These are phyloP conservation scores for Hoplostethus mediterraneus DNA, from an alignment of 2,797 vertebrate genomes.

Conservation along the genomic window DNA sequence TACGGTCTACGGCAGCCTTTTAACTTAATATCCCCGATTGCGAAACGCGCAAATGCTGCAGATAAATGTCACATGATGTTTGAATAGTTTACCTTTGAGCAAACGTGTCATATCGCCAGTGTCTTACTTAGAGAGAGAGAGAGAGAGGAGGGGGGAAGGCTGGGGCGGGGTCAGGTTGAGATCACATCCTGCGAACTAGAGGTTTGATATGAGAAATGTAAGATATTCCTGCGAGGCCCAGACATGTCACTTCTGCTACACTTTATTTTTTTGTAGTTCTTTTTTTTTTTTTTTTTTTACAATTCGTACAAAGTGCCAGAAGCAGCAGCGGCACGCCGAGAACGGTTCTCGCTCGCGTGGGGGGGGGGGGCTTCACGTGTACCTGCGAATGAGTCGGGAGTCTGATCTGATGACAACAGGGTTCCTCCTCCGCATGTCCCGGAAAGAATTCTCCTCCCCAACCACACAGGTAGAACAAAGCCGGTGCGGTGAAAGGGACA, in stretches of 20 bases:
- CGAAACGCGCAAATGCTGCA: constrained; percentile 25
- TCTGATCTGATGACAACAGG: constrained; percentile 59
- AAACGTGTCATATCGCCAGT: no score
- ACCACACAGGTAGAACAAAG: constrained; percentile 84
- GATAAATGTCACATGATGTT: no score
- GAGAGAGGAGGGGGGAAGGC: neutral
- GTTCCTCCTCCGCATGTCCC: constrained; percentile 38
- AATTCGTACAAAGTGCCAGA: constrained; percentile 39
- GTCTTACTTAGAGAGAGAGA: neutral
- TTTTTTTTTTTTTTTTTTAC: constrained; percentile 14
- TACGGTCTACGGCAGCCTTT: neutral
- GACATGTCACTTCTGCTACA: neutral
- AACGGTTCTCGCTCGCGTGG: no score
- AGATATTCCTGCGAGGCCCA: no score
- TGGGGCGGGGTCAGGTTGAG: neutral
- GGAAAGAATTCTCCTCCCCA: constrained; percentile 73
- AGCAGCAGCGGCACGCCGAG: constrained; percentile 46
- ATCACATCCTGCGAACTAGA: neutral
- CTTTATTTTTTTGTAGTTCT: neutral
- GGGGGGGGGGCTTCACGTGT: constrained; percentile 50
- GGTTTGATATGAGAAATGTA: neutral
- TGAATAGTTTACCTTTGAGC: neutral
- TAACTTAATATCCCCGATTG: neutral
- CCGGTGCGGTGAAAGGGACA: constrained; percentile 83
- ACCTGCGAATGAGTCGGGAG: constrained; percentile 66